Base-by-base conservation (phyloP, 2,113 vertebrate genomes). In the Cyprinodon tularosa region DNA sequence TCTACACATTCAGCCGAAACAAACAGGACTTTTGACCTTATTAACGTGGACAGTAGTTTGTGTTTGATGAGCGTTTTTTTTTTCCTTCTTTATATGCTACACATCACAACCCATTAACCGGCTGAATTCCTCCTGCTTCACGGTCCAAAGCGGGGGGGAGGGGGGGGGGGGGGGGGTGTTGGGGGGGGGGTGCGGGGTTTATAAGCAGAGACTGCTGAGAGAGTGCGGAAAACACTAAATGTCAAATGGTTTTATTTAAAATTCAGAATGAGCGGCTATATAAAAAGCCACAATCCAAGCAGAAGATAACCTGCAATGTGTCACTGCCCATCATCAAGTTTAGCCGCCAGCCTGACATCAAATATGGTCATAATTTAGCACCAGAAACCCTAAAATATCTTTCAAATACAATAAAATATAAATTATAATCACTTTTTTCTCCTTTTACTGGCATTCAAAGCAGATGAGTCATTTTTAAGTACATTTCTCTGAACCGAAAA, bases 1-100 rank as follows among this genome's bases (percentile, higher is more conserved):
- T 62, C 60, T 62, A 37, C 71, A 72, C 17, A 37, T 63, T 64
- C 6, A 50, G 38, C 61, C 4, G 22, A 37, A 62, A 72, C 29
- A 44, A 71, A 44, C 68, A 60, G 2, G 13, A 44, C n/a, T 40
- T 60, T 9, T 71, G 68, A 61, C 68, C 68, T 61, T 61, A 71
- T 71, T 62, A 38, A 42, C 9, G 20, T 15, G 29, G 22, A 72
- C 40, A 72, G 9, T 9, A n/a, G 12, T n/a, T 62, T 62, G 17
- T 4, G 42, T 29, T 45, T 29, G 12, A 57, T 40, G 38, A 14
- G 57, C 8, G 20, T 3, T 44, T 61, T 8, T 15, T 15, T 42
- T 22, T 13, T 29, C 9, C 57, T 29, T 47, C n/a, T n/a, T 44
- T n/a, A 36, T 15, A 62, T 37, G 42, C 10, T 62, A 3, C 38